Conservation (phyloP, 2,113 vertebrate genomes). For the Brachypteracias leptosomus region DNA sequence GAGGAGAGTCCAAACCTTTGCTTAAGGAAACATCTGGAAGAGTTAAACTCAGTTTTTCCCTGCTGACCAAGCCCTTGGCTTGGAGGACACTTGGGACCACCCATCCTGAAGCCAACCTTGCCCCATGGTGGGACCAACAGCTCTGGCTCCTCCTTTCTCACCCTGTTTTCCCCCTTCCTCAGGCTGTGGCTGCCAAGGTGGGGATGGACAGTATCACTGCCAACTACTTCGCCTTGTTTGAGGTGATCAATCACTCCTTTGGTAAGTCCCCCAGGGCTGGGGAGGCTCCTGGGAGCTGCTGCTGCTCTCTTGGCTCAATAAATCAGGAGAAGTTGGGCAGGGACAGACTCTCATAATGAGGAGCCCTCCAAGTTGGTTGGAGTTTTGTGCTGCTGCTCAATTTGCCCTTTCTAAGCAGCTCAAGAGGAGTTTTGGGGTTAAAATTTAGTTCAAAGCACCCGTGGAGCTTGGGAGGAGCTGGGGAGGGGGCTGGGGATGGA, state of each 20-base stretch:
- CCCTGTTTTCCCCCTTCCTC: not conserved
- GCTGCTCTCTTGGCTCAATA: not conserved
- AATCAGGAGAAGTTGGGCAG: not conserved
- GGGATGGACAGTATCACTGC: constrained; percentile 95
- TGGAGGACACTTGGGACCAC: not conserved
- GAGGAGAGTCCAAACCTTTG: not conserved
- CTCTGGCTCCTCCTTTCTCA: not conserved
- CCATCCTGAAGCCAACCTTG: not conserved
- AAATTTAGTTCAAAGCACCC: not conserved
- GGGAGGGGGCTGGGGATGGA: not conserved
- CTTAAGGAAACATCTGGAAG: not conserved
- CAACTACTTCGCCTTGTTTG: constrained; percentile 96
- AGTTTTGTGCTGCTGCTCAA: not conserved
- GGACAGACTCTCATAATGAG: not conserved
- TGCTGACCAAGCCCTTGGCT: not conserved
- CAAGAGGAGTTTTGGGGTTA: not conserved
- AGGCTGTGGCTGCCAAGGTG: constrained; percentile 90
- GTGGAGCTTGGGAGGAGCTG: not conserved
- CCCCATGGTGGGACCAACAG: rapidly evolving
- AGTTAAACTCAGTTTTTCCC: not conserved
- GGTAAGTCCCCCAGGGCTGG: constrained; percentile 73
- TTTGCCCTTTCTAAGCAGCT: not conserved
- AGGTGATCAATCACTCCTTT: constrained; percentile 96
- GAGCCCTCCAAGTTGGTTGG: not conserved
- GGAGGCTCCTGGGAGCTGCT: not conserved